phyloP scores from a whole-genome alignment of 2,888 invertebrate species.

The Aspidiotus rigidus region DNA sequence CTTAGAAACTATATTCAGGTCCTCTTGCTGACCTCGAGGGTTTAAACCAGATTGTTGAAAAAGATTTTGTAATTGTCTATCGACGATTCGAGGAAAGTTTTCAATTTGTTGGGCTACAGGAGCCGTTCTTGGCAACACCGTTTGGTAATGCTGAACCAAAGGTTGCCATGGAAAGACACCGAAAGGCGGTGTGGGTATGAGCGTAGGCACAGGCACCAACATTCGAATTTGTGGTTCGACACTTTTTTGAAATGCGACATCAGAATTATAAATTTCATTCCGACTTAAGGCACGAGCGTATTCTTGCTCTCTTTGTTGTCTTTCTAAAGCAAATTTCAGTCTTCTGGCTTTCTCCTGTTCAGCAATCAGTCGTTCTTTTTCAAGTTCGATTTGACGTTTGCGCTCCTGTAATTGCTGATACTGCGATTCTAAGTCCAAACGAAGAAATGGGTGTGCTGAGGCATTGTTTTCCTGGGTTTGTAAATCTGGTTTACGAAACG shows the following conservation, averaged over 20 bases:
- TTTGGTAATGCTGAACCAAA: slow-evolving; percentile 20
- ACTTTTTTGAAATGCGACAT: slow-evolving; percentile 38
- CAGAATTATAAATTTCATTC: slow-evolving; percentile 15
- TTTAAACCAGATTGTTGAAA: slow-evolving; percentile 58
- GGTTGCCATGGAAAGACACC: too few species aligned
- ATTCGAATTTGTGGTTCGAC: slow-evolving; percentile 32
- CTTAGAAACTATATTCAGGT: slow-evolving; percentile 71
- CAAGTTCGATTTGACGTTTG: slow-evolving; percentile 38
- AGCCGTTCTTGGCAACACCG: slow-evolving; percentile 38
- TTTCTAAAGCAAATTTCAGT: slow-evolving; percentile 2
- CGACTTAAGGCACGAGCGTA: slow-evolving; percentile 35
- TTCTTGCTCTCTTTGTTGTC: slow-evolving; percentile 38
- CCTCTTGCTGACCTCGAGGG: slow-evolving; percentile 52
- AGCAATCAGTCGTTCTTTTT: slow-evolving; percentile 17
- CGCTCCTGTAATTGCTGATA: slow-evolving; percentile 44
- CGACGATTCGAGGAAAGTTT: slow-evolving; percentile 44
- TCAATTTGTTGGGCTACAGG: neutral
- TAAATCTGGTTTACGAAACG: slow-evolving; percentile 52
- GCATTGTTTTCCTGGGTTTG: slow-evolving; percentile 47
- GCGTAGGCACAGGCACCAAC: neutral
- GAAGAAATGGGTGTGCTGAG: neutral
- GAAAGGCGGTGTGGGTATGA: too few species aligned
- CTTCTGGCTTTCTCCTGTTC: slow-evolving; percentile 21
- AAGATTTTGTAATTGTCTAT: slow-evolving; percentile 55
- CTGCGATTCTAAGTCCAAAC: slow-evolving; percentile 35